Evolutionary conservation across 2,888 invertebrate genomes (phyloP), one percentile per base, ranked within the genome.

Genomic region (Cremastinae sp.): DNA sequence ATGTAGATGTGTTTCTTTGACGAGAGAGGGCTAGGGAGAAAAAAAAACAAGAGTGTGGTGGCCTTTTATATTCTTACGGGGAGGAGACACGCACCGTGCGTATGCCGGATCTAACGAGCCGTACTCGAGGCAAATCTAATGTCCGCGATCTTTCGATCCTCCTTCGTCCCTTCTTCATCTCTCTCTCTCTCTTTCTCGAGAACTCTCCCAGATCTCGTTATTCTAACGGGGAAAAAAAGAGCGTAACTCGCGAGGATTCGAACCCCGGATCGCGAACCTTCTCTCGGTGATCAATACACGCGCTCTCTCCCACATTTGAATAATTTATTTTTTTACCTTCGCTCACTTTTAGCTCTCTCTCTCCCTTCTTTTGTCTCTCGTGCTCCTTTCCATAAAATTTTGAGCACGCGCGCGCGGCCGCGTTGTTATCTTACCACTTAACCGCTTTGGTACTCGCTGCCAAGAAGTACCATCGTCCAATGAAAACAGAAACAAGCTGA

Each of bases 81-180:
- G 83, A 84, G 88, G 88, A 88, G 86, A 88, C 88, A 88, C 88
- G 88, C 87, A 85, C 81, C 73, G 80, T 87, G 87, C 86, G 84
- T 87, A 81, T 87, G 87, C 87, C 86, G 85, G 80, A 88, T 88
- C 88, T 88, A 88, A 88, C 84, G 83, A 88, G 85, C 84, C 62
- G 64, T 74, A 78, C 80, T 82, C 83, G 75, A 82, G 79, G 82
- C 84, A 74, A 85, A 87, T 87, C 86, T 84, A 83, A 79, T 83
- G 78, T 75, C 71, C 76, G 69, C 73, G 74, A 80, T 80, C 78
- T 74, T 53, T 65, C 68, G 53, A 56, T 71, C 75, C 37, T 58
- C 62, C 58, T 53, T 45, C 37, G n/a, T 16, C 12, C 58, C 55
- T n/a, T 56, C 16, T 16, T 1, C n/a, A 14, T 53, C n/a, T 2